Base-by-base conservation (phyloP, 2,888 invertebrate species). In the Drosophila bunnanda region DNA sequence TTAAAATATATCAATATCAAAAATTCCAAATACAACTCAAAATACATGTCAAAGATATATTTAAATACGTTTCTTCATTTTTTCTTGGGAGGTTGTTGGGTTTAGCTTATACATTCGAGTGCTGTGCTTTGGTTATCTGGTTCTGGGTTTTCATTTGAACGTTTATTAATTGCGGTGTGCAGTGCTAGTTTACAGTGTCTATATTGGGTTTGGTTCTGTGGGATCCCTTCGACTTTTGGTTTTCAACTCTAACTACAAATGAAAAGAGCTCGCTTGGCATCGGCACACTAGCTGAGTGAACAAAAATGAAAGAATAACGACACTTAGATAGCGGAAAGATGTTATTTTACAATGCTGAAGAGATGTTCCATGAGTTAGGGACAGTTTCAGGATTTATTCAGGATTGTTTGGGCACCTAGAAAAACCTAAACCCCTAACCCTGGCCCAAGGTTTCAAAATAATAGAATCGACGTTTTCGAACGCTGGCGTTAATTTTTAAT, bases 281-380 rank as follows among this genome's bases (percentile, higher is more conserved):
- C 50, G 55, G 55, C 67, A 68, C 55, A 68, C 55, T 67, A 68
- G 69, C 66, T 4, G 43, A 53, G 66, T 66, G 53, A 59, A 55
- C 60, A 56, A 34, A 58, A 28, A 39, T 9, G 38, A 80, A 48
- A 22, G 4, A 38, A 30, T 54, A 68, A 44, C 52, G 22, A 81
- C 75, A 75, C 34, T 73, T 53, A 62, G 59, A 67, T 55, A 56
- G 36, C 43, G 43, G 22, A 41, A 36, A 43, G 22, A 69, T 77
- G 79, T 32, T 81, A 79, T 77, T 65, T 57, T 84, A 82, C 82
- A 82, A 78, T 81, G 82, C 76, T 57, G 36, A 41, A 34, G 17
- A 22, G 15, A 71, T 73, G 62, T 12, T 25, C 25, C 39, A 50
- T 56, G 77, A 65, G 30, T 22, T 13, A n/a, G 30, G 44, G 44